Percentiles rank a stretch among this genome's conserved stretches.
Conservation (phyloP, 2,888 invertebrate genomes). For the Periphyllus acericola region DNA sequence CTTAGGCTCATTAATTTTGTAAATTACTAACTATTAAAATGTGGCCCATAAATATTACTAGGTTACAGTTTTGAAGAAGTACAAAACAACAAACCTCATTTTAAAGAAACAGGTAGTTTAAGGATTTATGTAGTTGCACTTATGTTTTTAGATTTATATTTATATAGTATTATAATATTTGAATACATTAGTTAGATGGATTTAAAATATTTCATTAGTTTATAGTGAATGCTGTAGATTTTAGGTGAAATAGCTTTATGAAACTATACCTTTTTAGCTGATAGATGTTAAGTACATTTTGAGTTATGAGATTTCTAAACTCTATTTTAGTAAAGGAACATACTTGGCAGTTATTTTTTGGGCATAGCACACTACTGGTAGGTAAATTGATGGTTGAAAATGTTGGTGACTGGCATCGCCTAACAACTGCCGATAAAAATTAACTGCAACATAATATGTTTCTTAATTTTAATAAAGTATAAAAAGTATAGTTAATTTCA, state of each 20-base stretch:
- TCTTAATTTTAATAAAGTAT: too few relatives aligned
- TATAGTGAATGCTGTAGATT: neutral
- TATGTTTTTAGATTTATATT: neutral
- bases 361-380: too few relatives aligned
- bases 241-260: neutral
- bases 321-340: too few relatives aligned
- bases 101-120: conserved; percentile 45
- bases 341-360: neutral
- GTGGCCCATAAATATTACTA: conserved; percentile 16
- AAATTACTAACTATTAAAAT: neutral
- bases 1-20: neutral
- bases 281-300: neutral
- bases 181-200: neutral
- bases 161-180: neutral
- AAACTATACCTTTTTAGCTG: neutral
- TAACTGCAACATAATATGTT: too few relatives aligned
- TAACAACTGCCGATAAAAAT: too few relatives aligned
- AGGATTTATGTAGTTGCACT: conserved; percentile 14
- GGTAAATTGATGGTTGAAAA: too few relatives aligned
- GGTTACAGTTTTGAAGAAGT: conserved; percentile 43
- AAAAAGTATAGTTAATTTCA: too few relatives aligned
- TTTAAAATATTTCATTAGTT: neutral
- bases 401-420: too few relatives aligned
- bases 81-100: conserved; percentile 30
- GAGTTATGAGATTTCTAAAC: too few relatives aligned